Conservation (phyloP, 2,888 invertebrate species). For the Lepidochrysops patricia region DNA sequence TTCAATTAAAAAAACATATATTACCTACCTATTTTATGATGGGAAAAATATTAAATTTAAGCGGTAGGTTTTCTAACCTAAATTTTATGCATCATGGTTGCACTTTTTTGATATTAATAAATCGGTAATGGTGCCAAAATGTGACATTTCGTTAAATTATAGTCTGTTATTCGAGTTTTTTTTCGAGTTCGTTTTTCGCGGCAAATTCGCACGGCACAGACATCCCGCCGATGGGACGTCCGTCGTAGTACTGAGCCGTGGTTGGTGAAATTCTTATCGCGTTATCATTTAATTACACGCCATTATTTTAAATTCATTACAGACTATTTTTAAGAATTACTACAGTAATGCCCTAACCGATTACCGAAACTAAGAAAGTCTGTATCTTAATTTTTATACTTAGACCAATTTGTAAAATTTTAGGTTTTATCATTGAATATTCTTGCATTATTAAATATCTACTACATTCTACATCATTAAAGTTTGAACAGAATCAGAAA, state of each 20-base stretch:
- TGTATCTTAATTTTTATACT: too few relatives aligned
- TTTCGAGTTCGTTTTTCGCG: slow-evolving; percentile 47
- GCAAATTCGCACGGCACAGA: slow-evolving; percentile 33
- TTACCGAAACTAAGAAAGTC: too few relatives aligned
- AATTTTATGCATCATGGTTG: slow-evolving; percentile 36
- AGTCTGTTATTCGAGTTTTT: slow-evolving; percentile 26
- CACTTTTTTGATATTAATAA: slow-evolving; percentile 35
- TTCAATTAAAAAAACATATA: neutral
- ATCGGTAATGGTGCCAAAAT: slow-evolving; percentile 27
- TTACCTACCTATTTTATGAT: neutral
- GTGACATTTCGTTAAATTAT: slow-evolving; percentile 24
- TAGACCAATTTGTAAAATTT: too few relatives aligned
- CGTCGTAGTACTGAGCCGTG: slow-evolving; percentile 49
- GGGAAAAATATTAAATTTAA: neutral
- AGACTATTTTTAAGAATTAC: slow-evolving; percentile 19
- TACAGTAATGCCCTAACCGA: neutral
- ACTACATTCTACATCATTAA: neutral
- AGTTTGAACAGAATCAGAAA: neutral
- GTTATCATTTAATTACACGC: slow-evolving; percentile 40
- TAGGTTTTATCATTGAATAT: too few relatives aligned
- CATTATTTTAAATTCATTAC: slow-evolving; percentile 30
- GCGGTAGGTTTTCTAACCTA: slow-evolving; percentile 16
- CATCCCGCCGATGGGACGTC: slow-evolving; percentile 52
- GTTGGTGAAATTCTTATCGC: slow-evolving; percentile 42
- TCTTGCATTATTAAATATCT: too few relatives aligned